Conservation (phyloP, 2,888 invertebrate genomes). For the Harpagoxenus sublaevis region DNA sequence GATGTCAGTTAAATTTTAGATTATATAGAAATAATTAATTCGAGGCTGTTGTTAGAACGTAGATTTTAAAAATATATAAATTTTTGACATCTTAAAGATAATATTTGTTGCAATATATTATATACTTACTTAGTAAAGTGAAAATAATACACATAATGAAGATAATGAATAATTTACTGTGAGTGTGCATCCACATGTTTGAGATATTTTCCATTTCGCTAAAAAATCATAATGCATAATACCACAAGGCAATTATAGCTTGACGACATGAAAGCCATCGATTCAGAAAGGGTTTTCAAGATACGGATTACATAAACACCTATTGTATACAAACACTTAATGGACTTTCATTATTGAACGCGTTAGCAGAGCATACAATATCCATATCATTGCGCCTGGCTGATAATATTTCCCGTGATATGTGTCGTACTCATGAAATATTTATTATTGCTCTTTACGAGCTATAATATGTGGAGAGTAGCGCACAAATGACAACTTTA, state of each 20-base stretch:
- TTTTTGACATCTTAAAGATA: neutral
- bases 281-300: conserved; percentile 28
- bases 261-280: conserved; percentile 10
- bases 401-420: conserved; percentile 34
- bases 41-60: neutral
- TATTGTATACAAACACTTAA: conserved; percentile 24
- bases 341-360: conserved; percentile 40
- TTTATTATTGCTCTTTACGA: conserved; percentile 42
- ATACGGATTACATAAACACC: conserved; percentile 35
- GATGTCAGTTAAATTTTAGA: neutral
- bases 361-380: conserved; percentile 11
- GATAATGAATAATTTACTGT: conserved; percentile 1
- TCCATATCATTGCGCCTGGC: conserved; percentile 16
- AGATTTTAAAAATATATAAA: neutral
- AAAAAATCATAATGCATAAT: conserved; percentile 18
- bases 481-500: neutral
- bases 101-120: neutral
- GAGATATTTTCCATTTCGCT: conserved; percentile 18
- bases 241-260: conserved; percentile 18
- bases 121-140: conserved; percentile 1
- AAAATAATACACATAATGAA: neutral
- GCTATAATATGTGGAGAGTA: neutral
- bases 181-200: neutral
- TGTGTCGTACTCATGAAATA: conserved; percentile 7
- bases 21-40: neutral